Conservation (phyloP, 2,113 vertebrate genomes). For the Megaceryle torquata region DNA sequence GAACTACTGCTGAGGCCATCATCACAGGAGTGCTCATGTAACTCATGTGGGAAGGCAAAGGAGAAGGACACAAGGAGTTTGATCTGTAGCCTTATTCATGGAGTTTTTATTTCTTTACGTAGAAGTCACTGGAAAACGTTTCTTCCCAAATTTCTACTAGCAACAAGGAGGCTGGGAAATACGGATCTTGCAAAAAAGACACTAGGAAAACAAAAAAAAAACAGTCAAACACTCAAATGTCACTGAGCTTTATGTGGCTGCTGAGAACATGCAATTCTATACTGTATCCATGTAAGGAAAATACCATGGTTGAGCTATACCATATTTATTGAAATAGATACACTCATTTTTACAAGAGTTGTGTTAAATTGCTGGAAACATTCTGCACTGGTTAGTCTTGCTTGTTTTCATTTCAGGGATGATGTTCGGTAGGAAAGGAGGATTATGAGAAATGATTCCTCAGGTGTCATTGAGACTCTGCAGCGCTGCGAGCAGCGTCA, state of each 20-base stretch:
- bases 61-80: slow-evolving; percentile 77
- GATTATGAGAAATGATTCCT: slow-evolving; percentile 47
- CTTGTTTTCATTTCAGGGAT: slow-evolving; percentile 60
- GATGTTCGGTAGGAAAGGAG: neutral
- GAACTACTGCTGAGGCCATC: slow-evolving; percentile 61
- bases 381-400: slow-evolving; percentile 67
- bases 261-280: slow-evolving; percentile 71
- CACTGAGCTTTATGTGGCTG: slow-evolving; percentile 61
- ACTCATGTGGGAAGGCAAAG: slow-evolving; percentile 66
- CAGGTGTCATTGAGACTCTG: slow-evolving; percentile 54
- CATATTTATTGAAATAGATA: slow-evolving; percentile 59
- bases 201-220: slow-evolving; percentile 30
- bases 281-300: slow-evolving; percentile 59
- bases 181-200: slow-evolving; percentile 72
- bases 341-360: slow-evolving; percentile 60
- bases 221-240: slow-evolving; percentile 47
- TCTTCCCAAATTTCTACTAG: slow-evolving; percentile 74
- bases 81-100: slow-evolving; percentile 90
- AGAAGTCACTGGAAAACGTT: slow-evolving; percentile 71
- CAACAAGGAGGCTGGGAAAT: slow-evolving; percentile 70
- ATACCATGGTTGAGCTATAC: slow-evolving; percentile 27
- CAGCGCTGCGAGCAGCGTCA: slow-evolving; percentile 29
- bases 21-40: slow-evolving; percentile 46
- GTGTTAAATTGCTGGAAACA: slow-evolving; percentile 55
- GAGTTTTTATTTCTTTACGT: slow-evolving; percentile 79